phyloP scores from a whole-genome alignment of 2,113 vertebrate genomes.

The Riparia riparia region DNA sequence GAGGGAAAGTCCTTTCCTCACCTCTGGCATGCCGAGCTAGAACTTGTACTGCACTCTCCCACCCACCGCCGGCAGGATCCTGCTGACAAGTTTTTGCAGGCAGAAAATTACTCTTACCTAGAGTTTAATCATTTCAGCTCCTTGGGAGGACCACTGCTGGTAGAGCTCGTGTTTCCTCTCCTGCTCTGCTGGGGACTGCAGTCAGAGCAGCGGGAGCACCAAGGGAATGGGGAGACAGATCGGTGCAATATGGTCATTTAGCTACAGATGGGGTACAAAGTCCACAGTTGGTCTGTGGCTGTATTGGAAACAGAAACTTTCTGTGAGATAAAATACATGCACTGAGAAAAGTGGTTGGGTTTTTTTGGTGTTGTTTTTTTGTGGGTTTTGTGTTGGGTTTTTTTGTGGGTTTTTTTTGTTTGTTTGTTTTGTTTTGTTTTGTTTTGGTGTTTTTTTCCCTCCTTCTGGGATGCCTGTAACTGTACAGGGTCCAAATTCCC shows the following conservation, averaged over 20 bases:
- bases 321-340: not conserved
- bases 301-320: not conserved
- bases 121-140: not conserved
- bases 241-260: fast-evolving
- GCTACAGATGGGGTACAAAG: not conserved
- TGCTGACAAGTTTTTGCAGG: not conserved
- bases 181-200: not conserved
- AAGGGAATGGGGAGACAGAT: not conserved
- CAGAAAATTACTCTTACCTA: not conserved
- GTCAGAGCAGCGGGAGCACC: not conserved
- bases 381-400: not conserved
- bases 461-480: not conserved
- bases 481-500: not conserved
- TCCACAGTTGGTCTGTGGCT: not conserved
- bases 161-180: not conserved
- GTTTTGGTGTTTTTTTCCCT: no score
- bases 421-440: fast-evolving
- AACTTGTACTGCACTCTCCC: fast-evolving
- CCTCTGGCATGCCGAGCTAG: not conserved
- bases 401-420: not conserved
- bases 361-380: fast-evolving
- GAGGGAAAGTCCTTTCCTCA: not conserved
- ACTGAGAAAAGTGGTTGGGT: not conserved
- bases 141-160: not conserved
- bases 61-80: not conserved